Evolutionary conservation across 2,888 invertebrate species (phyloP).

Genomic region (Heliconius hortense): DNA sequence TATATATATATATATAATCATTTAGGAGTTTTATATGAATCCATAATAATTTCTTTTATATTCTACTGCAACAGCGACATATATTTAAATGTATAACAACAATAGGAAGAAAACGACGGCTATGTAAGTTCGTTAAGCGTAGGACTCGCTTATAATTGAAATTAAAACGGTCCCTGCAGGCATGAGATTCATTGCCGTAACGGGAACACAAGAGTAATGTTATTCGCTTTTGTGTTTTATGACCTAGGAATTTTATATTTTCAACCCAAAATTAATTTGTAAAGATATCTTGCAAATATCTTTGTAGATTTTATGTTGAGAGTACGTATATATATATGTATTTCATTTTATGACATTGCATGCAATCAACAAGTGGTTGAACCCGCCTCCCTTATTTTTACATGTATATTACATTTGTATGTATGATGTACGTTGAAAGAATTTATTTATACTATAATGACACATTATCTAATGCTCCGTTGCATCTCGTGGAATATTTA

Average conservation of each 20-base stretch:
- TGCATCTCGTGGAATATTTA: neutral
- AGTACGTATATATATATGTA: constrained; percentile 25
- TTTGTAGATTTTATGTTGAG: neutral
- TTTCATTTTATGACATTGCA: constrained; percentile 29
- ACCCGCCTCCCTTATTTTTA: constrained; percentile 56
- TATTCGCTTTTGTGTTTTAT: constrained; percentile 50
- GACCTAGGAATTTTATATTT: constrained; percentile 4
- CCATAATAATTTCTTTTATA: no score
- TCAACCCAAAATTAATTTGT: neutral
- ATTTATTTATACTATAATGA: neutral
- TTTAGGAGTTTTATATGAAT: no score
- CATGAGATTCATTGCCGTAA: constrained; percentile 60
- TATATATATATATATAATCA: no score
- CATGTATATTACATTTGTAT: constrained; percentile 24
- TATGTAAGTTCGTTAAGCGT: constrained; percentile 23
- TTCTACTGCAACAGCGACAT: neutral
- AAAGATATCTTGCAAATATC: neutral
- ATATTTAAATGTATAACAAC: constrained; percentile 25
- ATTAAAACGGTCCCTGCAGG: constrained; percentile 63
- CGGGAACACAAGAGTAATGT: constrained; percentile 56
- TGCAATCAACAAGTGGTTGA: constrained; percentile 78
- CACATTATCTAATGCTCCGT: neutral
- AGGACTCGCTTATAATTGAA: constrained; percentile 58
- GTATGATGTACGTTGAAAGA: constrained; percentile 15
- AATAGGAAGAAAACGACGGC: constrained; percentile 27